Percentiles rank a stretch among this genome's conserved stretches.
Conservation (phyloP, 2,113 vertebrate genomes). For the Platichthys stellatus region DNA sequence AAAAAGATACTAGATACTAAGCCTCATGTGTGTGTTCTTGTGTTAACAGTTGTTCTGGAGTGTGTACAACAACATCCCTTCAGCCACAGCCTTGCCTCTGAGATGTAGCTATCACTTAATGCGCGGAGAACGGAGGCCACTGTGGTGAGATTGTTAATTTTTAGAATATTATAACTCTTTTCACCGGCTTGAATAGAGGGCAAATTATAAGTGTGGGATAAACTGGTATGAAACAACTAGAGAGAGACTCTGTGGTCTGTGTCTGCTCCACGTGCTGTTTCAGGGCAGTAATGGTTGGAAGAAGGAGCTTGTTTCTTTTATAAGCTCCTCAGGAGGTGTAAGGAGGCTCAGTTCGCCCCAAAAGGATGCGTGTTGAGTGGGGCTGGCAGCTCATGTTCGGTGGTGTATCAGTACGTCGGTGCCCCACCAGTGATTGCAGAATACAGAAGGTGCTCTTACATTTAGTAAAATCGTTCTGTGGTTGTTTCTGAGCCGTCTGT, state of each 20-base stretch:
- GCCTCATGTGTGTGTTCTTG: background rate
- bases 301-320: too few relatives aligned
- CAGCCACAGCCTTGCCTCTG: slow-evolving; percentile 88
- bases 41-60: slow-evolving; percentile 93
- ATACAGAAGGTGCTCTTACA: background rate
- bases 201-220: too few relatives aligned
- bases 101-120: slow-evolving; percentile 96
- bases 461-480: background rate
- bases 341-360: background rate
- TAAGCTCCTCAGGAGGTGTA: background rate
- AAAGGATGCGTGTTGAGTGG: background rate
- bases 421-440: background rate
- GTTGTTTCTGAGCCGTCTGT: background rate
- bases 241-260: background rate
- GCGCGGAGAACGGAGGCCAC: slow-evolving; percentile 90
- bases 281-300: too few relatives aligned
- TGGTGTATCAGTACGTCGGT: background rate
- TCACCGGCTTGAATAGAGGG: background rate
- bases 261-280: too few relatives aligned
- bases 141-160: slow-evolving; percentile 84
- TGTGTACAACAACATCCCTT: slow-evolving; percentile 98
- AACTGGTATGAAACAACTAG: background rate
- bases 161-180: background rate
- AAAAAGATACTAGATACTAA: background rate
- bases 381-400: background rate